phyloP scores from a whole-genome alignment of 2,113 vertebrate species.

The Marcusenius ussheri region DNA sequence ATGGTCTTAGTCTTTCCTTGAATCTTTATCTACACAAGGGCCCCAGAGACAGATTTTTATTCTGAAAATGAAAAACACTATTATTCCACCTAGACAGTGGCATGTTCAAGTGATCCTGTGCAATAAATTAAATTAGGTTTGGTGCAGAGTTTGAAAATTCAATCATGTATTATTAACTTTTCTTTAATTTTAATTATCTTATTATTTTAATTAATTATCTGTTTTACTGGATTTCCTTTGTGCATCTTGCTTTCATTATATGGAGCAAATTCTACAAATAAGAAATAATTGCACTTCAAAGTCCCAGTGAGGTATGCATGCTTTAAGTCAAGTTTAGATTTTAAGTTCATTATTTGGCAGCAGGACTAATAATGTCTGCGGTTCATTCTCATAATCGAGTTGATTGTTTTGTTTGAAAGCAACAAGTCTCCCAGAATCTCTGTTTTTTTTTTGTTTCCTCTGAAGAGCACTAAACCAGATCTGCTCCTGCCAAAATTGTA shows the following conservation, averaged over 20 bases:
- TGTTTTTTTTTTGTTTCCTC: conserved; percentile 15
- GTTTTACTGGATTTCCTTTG: not conserved
- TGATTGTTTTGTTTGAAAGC: not conserved
- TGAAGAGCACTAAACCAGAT: conserved; percentile 16
- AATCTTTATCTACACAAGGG: not conserved
- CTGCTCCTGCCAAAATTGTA: conserved; percentile 14
- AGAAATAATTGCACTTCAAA: not conserved
- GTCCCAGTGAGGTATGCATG: not conserved
- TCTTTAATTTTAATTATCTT: conserved; percentile 1
- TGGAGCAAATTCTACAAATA: not conserved
- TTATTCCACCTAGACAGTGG: not conserved
- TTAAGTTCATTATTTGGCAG: not conserved
- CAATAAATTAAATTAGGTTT: not conserved
- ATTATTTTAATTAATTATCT: not conserved
- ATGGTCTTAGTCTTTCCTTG: not conserved
- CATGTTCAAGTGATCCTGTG: not conserved
- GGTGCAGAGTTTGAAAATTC: not conserved
- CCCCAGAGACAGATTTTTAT: not conserved
- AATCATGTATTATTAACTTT: not conserved
- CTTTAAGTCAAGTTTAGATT: not conserved
- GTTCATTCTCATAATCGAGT: not conserved
- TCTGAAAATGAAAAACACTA: not conserved
- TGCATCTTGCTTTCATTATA: not conserved
- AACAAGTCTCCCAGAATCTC: not conserved
- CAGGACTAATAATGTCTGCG: not conserved